A percentile compares a stretch with the other conserved stretches of the same genome.
Evolutionary conservation across 1,140 invertebrate genomes (phyloP).

Genomic region (Dendrolimus kikuchii): DNA sequence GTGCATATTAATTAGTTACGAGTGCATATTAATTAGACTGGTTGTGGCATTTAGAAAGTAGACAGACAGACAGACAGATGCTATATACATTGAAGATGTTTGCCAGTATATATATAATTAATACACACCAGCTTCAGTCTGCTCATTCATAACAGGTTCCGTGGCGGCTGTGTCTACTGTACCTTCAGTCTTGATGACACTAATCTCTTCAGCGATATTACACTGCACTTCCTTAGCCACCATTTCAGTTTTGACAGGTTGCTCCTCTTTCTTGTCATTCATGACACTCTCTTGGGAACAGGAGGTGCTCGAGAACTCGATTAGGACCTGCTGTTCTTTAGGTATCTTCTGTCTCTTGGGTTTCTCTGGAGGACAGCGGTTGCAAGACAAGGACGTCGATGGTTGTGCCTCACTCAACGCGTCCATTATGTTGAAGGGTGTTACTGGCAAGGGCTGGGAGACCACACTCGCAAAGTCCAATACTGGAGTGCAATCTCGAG

Average conservation of each 20-base stretch:
- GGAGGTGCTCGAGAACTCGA: slow-evolving; percentile 46
- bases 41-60: too few relatives aligned
- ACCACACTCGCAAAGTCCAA: slow-evolving; percentile 27
- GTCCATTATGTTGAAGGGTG: slow-evolving; percentile 38
- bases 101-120: too few relatives aligned
- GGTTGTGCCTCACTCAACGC: slow-evolving; percentile 42
- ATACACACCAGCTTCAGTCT: too few relatives aligned
- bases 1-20: too few relatives aligned
- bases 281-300: slow-evolving; percentile 41
- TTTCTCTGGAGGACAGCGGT: slow-evolving; percentile 26
- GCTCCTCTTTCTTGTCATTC: neutral
- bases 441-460: slow-evolving; percentile 1
- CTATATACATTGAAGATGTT: too few relatives aligned
- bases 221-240: slow-evolving; percentile 31
- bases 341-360: slow-evolving; percentile 21
- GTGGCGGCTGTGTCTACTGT: neutral
- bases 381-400: slow-evolving; percentile 36
- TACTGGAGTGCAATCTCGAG: slow-evolving; percentile 25
- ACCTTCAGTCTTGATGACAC: slow-evolving; percentile 25
- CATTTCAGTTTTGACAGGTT: slow-evolving; percentile 15
- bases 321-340: slow-evolving; percentile 36
- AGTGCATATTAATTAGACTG: too few relatives aligned
- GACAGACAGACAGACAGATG: too few relatives aligned
- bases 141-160: too few relatives aligned
- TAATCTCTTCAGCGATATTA: slow-evolving; percentile 17